phyloP scores from a whole-genome alignment of 2,888 invertebrate species.

The Epinotia ramella region DNA sequence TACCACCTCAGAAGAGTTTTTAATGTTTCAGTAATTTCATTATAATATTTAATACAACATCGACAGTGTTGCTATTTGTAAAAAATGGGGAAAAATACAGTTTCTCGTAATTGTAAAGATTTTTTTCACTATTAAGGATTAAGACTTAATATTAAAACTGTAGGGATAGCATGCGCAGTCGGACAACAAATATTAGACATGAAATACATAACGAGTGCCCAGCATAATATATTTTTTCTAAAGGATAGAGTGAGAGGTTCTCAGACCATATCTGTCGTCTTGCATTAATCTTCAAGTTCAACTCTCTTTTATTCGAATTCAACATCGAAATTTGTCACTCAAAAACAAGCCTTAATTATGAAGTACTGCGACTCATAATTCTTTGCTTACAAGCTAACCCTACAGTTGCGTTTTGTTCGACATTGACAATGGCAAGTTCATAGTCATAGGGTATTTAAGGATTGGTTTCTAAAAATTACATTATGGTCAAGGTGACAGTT shows the following conservation, averaged over 20 bases:
- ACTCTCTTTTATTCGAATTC: neutral
- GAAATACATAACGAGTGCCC: neutral
- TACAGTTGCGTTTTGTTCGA: slow-evolving; percentile 22
- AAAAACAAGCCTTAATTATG: neutral
- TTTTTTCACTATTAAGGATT: slow-evolving; percentile 6
- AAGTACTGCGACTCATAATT: neutral
- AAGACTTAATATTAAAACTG: slow-evolving; percentile 28
- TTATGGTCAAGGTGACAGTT: slow-evolving; percentile 10
- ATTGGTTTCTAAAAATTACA: slow-evolving; percentile 12
- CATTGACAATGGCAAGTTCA: slow-evolving; percentile 29
- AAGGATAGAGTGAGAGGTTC: neutral
- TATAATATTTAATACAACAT: slow-evolving; percentile 17
- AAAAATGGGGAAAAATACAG: slow-evolving; percentile 22
- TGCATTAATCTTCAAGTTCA: neutral
- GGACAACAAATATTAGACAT: neutral
- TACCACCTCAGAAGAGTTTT: neutral
- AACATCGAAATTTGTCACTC: neutral
- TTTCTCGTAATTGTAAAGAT: slow-evolving; percentile 20
- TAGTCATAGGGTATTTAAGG: neutral
- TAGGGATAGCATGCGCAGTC: slow-evolving; percentile 18
- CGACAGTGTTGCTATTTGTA: slow-evolving; percentile 22
- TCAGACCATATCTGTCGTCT: neutral
- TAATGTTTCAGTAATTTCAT: slow-evolving; percentile 6
- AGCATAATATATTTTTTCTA: neutral
- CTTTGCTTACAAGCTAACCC: slow-evolving; percentile 12